Evolutionary conservation across 2,797 vertebrate genomes (phyloP).

Genomic region (Pelochelys cantorii): DNA sequence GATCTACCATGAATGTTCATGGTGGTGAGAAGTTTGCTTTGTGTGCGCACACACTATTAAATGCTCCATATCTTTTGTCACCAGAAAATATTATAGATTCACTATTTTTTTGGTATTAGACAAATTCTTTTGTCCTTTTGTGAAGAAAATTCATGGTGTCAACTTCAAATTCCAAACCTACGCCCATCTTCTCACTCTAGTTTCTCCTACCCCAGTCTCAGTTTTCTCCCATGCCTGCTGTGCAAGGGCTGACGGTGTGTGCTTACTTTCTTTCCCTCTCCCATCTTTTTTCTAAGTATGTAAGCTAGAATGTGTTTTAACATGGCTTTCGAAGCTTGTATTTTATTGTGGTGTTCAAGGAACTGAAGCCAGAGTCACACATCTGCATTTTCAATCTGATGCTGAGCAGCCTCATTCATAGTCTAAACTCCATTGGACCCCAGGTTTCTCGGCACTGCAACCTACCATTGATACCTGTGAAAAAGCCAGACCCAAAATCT

Average conservation of each 20-base stretch:
- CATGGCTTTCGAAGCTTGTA: not conserved
- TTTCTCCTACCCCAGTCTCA: not conserved
- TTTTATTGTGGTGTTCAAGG: not conserved
- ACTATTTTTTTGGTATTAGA: too few relatives aligned
- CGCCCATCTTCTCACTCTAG: not conserved
- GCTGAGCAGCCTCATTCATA: not conserved
- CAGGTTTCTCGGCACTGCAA: accelerated
- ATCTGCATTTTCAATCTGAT: not conserved
- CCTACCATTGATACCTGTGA: not conserved
- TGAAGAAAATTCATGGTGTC: not conserved
- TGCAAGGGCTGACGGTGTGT: not conserved
- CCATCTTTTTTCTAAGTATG: too few relatives aligned
- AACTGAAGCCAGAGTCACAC: not conserved
- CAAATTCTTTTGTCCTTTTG: not conserved
- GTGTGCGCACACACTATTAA: not conserved
- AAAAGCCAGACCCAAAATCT: not conserved
- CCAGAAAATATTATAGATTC: not conserved
- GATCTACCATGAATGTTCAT: not conserved
- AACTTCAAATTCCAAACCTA: not conserved
- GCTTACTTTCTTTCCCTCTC: not conserved
- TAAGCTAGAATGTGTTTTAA: not conserved
- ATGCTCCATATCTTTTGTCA: not conserved
- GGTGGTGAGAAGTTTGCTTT: not conserved
- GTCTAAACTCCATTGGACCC: not conserved
- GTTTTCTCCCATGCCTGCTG: not conserved